phyloP scores from a whole-genome alignment of 1,140 invertebrate species.

The Helicoverpa zea region DNA sequence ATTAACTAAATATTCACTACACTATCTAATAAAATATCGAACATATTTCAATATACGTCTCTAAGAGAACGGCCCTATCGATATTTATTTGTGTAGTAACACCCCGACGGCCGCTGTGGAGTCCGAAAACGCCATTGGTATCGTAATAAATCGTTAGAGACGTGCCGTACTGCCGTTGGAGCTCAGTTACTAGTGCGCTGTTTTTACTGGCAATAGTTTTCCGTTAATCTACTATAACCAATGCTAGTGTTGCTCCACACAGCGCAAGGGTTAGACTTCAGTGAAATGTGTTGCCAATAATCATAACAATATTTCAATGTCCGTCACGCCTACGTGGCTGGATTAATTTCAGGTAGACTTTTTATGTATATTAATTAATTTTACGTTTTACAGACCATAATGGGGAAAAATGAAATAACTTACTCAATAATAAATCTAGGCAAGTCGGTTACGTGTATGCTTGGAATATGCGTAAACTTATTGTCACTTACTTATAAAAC shows the following conservation, averaged over 20 bases:
- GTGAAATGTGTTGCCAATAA: slow-evolving; percentile 2
- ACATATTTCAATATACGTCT: slow-evolving; percentile 63
- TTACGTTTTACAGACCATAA: not conserved
- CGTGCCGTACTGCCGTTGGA: slow-evolving; percentile 50
- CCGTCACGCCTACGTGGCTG: not conserved
- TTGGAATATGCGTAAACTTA: slow-evolving; percentile 8
- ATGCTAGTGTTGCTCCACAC: not conserved
- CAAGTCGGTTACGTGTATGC: not conserved
- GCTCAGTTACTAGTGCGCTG: slow-evolving; percentile 54
- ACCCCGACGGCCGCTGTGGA: slow-evolving; percentile 61
- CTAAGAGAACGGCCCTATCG: slow-evolving; percentile 58
- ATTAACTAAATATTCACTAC: slow-evolving; percentile 52
- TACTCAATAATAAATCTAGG: not conserved
- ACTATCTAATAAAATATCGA: slow-evolving; percentile 64
- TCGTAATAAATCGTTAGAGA: slow-evolving; percentile 75
- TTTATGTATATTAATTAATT: not conserved
- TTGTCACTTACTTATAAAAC: slow-evolving; percentile 11
- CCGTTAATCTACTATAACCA: slow-evolving; percentile 57
- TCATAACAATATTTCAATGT: slow-evolving; percentile 7
- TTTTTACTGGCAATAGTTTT: slow-evolving; percentile 73
- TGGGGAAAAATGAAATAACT: not conserved
- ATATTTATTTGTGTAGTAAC: slow-evolving; percentile 77
- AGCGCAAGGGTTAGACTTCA: not conserved
- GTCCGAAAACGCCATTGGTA: slow-evolving; percentile 67
- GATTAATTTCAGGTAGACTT: not conserved